These are phyloP conservation scores for Caenorhabditis panamensis DNA, from an alignment of 2,888 invertebrate genomes.

Conservation along the genomic window DNA sequence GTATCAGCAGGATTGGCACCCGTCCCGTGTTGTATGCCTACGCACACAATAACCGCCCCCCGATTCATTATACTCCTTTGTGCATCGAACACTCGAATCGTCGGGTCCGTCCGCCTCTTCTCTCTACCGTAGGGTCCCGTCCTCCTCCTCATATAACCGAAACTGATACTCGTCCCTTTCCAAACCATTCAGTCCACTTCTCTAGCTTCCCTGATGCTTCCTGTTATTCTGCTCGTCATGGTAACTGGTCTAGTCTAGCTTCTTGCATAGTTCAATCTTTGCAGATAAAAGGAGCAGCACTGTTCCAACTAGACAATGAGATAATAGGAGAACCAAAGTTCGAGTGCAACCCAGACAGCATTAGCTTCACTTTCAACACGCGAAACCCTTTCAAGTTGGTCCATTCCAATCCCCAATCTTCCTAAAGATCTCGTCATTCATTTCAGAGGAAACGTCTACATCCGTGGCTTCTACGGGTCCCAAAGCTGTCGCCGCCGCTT, in stretches of 20 bases:
- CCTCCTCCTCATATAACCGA: constrained; percentile 19
- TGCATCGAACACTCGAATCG: constrained; percentile 21
- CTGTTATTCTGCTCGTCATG: constrained; percentile 22
- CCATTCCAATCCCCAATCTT: neutral
- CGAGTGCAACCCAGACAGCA: constrained; percentile 70
- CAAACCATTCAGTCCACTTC: neutral
- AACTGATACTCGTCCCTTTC: constrained; percentile 13
- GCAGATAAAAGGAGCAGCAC: constrained; percentile 23
- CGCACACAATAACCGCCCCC: constrained; percentile 14
- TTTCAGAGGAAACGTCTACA: constrained; percentile 79
- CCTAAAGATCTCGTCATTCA: too few species aligned
- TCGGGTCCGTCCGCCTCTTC: constrained; percentile 7
- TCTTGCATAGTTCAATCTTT: neutral
- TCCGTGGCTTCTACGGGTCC: constrained; percentile 74
- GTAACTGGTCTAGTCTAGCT: constrained; percentile 2
- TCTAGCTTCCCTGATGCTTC: constrained; percentile 15
- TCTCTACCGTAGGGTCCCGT: neutral
- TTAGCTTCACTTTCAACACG: constrained; percentile 71
- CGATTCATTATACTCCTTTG: constrained; percentile 30
- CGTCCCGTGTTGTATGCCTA: constrained; percentile 15
- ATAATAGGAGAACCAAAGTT: constrained; percentile 72
- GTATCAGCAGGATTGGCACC: constrained; percentile 14
- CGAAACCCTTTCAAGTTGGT: constrained; percentile 68
- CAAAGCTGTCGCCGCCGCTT: constrained; percentile 74
- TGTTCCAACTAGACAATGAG: constrained; percentile 68